Evolutionary conservation across 2,888 invertebrate species (phyloP).

Genomic region (Eretmocerus hayati): DNA sequence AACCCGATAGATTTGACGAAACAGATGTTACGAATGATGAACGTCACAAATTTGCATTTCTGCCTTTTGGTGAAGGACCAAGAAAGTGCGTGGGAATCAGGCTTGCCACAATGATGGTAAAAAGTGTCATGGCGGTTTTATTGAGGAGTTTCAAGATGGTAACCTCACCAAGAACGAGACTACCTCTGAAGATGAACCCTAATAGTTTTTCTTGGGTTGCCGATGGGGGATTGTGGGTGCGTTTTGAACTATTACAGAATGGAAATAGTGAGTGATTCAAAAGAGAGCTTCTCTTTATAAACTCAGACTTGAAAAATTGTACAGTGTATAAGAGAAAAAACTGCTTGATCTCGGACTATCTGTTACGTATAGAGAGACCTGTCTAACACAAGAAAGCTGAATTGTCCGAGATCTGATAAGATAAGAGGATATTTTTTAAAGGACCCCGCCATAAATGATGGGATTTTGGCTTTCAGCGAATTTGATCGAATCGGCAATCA

Average conservation of each 20-base stretch:
- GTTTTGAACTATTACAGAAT: constrained; percentile 19
- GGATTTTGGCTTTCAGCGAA: too few species aligned
- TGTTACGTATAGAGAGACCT: too few species aligned
- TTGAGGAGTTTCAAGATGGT: constrained; percentile 26
- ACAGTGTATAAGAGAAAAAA: too few species aligned
- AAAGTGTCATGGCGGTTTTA: constrained; percentile 25
- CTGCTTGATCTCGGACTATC: too few species aligned
- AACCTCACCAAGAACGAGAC: constrained; percentile 23
- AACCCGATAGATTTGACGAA: constrained; percentile 33
- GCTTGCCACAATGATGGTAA: constrained; percentile 30
- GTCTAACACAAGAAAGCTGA: too few species aligned
- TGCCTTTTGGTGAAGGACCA: constrained; percentile 37
- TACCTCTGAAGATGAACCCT: constrained; percentile 23
- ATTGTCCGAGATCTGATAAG: too few species aligned
- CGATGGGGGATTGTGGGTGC: constrained; percentile 24
- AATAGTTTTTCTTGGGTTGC: constrained; percentile 2
- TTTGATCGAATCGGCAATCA: too few species aligned
- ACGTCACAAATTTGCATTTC: constrained; percentile 25
- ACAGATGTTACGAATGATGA: neutral
- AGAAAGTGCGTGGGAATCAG: constrained; percentile 34
- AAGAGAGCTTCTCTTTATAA: too few species aligned
- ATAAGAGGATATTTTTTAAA: too few species aligned
- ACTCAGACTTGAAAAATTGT: too few species aligned
- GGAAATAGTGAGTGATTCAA: too few species aligned
- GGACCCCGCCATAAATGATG: too few species aligned